Conservation (phyloP, 2,888 invertebrate species). For the Zhuqinia jingwanae region DNA sequence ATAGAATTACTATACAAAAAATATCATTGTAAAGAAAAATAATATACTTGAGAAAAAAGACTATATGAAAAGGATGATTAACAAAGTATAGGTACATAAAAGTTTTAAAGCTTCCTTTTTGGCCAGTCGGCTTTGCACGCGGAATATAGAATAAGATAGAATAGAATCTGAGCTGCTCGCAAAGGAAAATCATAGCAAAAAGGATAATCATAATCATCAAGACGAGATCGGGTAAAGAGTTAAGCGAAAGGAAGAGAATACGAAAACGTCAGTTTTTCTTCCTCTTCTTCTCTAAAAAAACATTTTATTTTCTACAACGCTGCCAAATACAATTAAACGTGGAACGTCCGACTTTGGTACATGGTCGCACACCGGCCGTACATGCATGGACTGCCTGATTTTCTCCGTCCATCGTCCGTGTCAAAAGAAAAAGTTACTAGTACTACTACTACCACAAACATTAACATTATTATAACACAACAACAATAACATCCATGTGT, state of each 20-base stretch:
- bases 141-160: too few species aligned
- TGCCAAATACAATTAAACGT: constrained; percentile 23
- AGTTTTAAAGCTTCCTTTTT: neutral
- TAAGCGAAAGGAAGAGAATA: constrained; percentile 33
- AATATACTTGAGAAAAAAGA: too few species aligned
- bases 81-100: too few species aligned
- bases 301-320: neutral
- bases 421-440: constrained; percentile 1
- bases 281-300: constrained; percentile 3
- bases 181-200: neutral
- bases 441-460: too few species aligned
- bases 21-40: neutral
- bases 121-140: constrained; percentile 13
- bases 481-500: constrained; percentile 23
- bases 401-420: too few species aligned
- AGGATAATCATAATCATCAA: constrained; percentile 40
- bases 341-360: neutral
- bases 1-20: neutral
- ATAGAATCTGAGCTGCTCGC: too few species aligned
- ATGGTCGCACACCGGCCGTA: neutral
- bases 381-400: constrained; percentile 18
- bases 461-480: too few species aligned
- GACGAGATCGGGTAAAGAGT: constrained; percentile 16
- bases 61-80: too few species aligned
- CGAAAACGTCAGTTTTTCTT: constrained; percentile 23